Conservation (phyloP, 1,140 invertebrate species). For the Brachionus paranguensis region DNA sequence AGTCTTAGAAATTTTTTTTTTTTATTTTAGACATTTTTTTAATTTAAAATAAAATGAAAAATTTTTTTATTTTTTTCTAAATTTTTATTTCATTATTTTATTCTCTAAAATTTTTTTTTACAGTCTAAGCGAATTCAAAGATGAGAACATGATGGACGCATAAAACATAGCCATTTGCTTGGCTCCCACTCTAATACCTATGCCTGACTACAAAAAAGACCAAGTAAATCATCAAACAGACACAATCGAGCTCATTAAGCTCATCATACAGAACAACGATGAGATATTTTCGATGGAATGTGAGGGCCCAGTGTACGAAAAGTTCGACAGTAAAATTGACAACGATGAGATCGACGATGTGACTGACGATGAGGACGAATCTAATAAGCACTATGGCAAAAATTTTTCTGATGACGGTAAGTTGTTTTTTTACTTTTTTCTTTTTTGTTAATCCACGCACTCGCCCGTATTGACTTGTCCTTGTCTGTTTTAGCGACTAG, state of each 20-base stretch:
- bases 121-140: constrained; percentile 81
- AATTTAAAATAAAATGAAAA: no score
- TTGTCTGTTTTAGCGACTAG: constrained; percentile 19
- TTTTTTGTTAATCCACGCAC: background rate
- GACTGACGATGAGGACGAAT: constrained; percentile 21
- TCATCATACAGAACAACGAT: constrained; percentile 79
- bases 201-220: constrained; percentile 80
- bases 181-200: constrained; percentile 90
- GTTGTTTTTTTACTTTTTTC: background rate
- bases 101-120: no score
- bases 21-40: no score
- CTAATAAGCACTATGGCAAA: constrained; percentile 44
- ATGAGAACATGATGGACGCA: constrained; percentile 97
- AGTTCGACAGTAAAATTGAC: constrained; percentile 39
- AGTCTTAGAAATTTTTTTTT: no score
- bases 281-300: constrained; percentile 70
- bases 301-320: constrained; percentile 35
- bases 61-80: no score
- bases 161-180: constrained; percentile 95
- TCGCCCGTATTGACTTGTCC: background rate
- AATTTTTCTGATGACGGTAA: constrained; percentile 46
- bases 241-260: constrained; percentile 87
- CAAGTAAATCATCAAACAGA: constrained; percentile 88
- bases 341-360: constrained; percentile 4
- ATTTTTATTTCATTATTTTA: no score